A percentile compares a stretch with the other conserved stretches of the same genome.
These are phyloP conservation scores for Eupleurogrammus muticus DNA, from an alignment of 2,797 vertebrate genomes.

Conservation along the genomic window DNA sequence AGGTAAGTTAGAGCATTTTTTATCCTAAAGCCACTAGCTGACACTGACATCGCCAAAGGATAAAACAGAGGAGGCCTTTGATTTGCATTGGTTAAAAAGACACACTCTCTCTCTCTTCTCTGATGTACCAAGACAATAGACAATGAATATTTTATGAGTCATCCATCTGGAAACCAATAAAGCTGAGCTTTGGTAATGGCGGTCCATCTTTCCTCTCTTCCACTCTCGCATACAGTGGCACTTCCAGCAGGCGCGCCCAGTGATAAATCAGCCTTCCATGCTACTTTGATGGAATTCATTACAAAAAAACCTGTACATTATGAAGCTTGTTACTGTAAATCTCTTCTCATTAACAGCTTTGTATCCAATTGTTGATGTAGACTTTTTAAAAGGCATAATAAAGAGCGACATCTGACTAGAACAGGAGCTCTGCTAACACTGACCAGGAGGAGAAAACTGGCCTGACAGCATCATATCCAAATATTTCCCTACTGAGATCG, in stretches of 20 bases:
- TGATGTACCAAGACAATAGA: constrained; percentile 62
- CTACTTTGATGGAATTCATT: constrained; percentile 27
- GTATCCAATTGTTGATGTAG: neutral
- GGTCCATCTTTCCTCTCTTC: constrained; percentile 32
- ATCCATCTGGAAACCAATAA: constrained; percentile 71
- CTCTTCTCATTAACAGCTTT: constrained; percentile 24
- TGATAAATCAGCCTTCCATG: constrained; percentile 43
- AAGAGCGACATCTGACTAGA: constrained; percentile 13
- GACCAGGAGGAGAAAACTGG: neutral
- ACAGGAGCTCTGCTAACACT: neutral
- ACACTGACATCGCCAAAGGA: constrained; percentile 14
- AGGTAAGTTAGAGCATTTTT: constrained; percentile 14
- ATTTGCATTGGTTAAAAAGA: constrained; percentile 50
- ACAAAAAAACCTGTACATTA: constrained; percentile 20
- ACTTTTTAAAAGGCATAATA: neutral
- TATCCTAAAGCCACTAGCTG: constrained; percentile 14
- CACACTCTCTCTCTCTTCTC: constrained; percentile 34
- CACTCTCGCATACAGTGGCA: constrained; percentile 8
- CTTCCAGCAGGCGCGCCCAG: constrained; percentile 5
- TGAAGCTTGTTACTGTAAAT: constrained; percentile 20
- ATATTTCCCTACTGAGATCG: neutral
- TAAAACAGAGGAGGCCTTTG: constrained; percentile 36
- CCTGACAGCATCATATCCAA: neutral
- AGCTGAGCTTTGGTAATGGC: constrained; percentile 43
- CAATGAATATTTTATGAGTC: constrained; percentile 72